A percentile compares a stretch with the other conserved stretches of the same genome.
phyloP scores from a whole-genome alignment of 2,113 vertebrate genomes.

The Barbus barbus region DNA sequence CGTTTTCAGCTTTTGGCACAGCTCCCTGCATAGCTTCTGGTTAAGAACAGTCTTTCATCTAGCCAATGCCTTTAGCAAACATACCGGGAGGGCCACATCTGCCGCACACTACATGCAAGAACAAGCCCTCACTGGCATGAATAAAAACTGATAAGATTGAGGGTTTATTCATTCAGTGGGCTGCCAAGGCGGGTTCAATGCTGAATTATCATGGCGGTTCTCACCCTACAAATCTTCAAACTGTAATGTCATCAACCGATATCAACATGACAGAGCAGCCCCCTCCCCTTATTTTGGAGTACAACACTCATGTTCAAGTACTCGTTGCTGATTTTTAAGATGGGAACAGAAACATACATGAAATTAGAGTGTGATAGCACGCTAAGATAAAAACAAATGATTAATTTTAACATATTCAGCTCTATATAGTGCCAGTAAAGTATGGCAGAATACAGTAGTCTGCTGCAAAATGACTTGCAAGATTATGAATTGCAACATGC shows the following conservation, averaged over 20 bases:
- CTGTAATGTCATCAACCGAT: constrained; percentile 58
- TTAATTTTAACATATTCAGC: neutral
- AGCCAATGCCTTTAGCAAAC: constrained; percentile 76
- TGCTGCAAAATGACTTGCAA: neutral
- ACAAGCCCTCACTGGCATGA: constrained; percentile 76
- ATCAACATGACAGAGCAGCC: constrained; percentile 68
- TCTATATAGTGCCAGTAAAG: neutral
- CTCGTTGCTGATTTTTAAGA: neutral
- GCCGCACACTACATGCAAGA: constrained; percentile 70
- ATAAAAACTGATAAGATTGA: constrained; percentile 75
- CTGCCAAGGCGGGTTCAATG: constrained; percentile 54
- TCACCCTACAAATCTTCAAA: constrained; percentile 63
- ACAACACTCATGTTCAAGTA: neutral
- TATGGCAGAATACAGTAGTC: neutral
- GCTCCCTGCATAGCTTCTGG: constrained; percentile 80
- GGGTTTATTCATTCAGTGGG: constrained; percentile 74
- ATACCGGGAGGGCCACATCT: constrained; percentile 69
- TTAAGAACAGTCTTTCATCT: constrained; percentile 79
- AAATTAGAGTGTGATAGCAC: neutral
- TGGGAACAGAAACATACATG: neutral
- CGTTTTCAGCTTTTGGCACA: constrained; percentile 78
- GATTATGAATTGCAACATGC: neutral
- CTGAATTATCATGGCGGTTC: constrained; percentile 45
- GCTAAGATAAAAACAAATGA: neutral
- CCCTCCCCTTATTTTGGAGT: constrained; percentile 12